Conservation (phyloP, 2,113 vertebrate genomes). For the Nycticorax nycticorax region DNA sequence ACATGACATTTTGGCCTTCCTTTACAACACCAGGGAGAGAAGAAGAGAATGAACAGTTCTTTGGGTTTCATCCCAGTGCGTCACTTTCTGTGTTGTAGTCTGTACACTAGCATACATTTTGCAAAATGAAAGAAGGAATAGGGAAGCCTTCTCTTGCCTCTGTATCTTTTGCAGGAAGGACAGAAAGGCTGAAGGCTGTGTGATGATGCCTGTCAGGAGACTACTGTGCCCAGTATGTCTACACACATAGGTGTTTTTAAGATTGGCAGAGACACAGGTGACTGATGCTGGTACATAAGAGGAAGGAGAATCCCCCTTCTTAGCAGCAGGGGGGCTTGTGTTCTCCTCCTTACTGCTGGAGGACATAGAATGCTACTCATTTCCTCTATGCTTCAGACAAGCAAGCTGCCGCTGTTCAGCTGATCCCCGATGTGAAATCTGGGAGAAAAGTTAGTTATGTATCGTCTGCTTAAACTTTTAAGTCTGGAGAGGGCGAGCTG, state of each 20-base stretch:
- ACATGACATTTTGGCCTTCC: neutral
- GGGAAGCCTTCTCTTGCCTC: neutral
- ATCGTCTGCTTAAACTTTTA: neutral
- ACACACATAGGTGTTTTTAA: neutral
- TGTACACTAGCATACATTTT: neutral
- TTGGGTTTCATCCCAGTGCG: neutral
- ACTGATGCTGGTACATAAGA: neutral
- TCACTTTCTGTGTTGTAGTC: neutral
- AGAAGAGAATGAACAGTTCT: neutral
- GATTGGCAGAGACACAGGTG: neutral
- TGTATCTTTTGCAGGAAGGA: neutral
- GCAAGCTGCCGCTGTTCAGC: neutral
- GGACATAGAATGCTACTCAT: neutral
- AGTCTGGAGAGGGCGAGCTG: neutral
- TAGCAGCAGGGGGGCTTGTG: neutral
- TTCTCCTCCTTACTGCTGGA: neutral
- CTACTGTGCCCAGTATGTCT: neutral
- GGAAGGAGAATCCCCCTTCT: neutral
- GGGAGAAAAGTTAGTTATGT: neutral
- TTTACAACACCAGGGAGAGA: neutral
- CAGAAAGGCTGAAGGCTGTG: neutral
- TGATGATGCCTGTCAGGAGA: neutral
- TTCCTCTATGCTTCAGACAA: neutral
- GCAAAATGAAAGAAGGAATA: neutral
- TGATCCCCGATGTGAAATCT: neutral